Conservation (phyloP, 1,140 invertebrate genomes). For the Drosophila eugracilis region DNA sequence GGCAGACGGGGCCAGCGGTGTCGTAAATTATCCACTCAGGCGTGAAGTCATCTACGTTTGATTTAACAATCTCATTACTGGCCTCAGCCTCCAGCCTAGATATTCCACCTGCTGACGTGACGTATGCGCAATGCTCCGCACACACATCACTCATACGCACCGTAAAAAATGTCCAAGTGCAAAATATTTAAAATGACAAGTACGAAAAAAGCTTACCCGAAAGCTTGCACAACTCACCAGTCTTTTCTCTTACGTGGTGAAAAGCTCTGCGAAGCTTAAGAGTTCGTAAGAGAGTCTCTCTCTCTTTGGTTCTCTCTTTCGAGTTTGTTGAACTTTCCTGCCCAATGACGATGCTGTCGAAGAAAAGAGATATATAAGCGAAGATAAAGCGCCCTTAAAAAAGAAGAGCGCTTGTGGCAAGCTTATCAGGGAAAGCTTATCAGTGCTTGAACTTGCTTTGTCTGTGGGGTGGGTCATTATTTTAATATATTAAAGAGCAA, state of each 20-base stretch:
- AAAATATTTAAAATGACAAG: constrained; percentile 15
- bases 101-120: constrained; percentile 14
- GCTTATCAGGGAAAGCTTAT: constrained; percentile 62
- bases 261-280: constrained; percentile 49
- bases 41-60: constrained; percentile 35
- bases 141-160: constrained; percentile 30
- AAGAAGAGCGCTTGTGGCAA: constrained; percentile 18
- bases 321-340: constrained; percentile 61
- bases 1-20: constrained; percentile 51
- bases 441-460: constrained; percentile 51
- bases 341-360: not conserved
- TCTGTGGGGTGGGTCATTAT: constrained; percentile 19
- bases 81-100: constrained; percentile 10
- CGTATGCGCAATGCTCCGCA: constrained; percentile 47
- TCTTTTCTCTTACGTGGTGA: constrained; percentile 55
- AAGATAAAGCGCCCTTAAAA: constrained; percentile 28
- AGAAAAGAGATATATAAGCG: constrained; percentile 22
- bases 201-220: constrained; percentile 40
- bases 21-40: constrained; percentile 50
- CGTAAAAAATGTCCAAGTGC: constrained; percentile 1
- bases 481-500: not conserved
- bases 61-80: constrained; percentile 39
- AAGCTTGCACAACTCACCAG: constrained; percentile 62
- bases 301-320: not conserved
- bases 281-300: constrained; percentile 24